Evolutionary conservation across 1,140 invertebrate species (phyloP).

Genomic region (Acromyrmex charruanus): DNA sequence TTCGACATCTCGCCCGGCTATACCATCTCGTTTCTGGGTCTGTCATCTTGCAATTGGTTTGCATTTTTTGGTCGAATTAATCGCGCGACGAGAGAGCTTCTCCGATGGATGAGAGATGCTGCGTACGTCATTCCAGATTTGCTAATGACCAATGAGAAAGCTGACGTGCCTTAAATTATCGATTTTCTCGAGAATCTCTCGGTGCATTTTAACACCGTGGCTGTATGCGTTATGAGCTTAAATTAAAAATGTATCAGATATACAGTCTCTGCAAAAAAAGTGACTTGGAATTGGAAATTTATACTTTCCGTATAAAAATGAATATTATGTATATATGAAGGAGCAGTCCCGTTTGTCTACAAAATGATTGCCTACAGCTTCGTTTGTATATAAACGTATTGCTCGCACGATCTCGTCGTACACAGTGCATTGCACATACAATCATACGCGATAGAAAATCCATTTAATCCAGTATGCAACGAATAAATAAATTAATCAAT

Average conservation of each 20-base stretch:
- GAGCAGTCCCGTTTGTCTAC: no score
- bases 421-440: no score
- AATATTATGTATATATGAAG: no score
- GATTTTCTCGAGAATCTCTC: slow-evolving; percentile 20
- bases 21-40: not conserved
- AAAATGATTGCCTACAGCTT: no score
- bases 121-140: slow-evolving; percentile 1
- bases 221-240: not conserved
- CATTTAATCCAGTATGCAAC: not conserved
- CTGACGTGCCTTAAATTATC: slow-evolving; percentile 6
- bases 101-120: not conserved
- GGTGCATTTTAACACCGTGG: not conserved
- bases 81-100: slow-evolving; percentile 7
- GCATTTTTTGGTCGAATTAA: slow-evolving; percentile 32
- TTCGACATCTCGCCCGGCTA: slow-evolving; percentile 24
- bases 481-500: not conserved
- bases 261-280: no score
- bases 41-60: slow-evolving; percentile 13
- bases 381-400: no score
- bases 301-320: no score
- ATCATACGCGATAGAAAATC: not conserved
- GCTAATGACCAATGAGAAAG: slow-evolving; percentile 29
- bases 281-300: no score
- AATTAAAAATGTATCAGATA: no score
- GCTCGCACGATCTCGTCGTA: no score